Conservation (phyloP, 2,888 invertebrate genomes). For the Meloe dianella region DNA sequence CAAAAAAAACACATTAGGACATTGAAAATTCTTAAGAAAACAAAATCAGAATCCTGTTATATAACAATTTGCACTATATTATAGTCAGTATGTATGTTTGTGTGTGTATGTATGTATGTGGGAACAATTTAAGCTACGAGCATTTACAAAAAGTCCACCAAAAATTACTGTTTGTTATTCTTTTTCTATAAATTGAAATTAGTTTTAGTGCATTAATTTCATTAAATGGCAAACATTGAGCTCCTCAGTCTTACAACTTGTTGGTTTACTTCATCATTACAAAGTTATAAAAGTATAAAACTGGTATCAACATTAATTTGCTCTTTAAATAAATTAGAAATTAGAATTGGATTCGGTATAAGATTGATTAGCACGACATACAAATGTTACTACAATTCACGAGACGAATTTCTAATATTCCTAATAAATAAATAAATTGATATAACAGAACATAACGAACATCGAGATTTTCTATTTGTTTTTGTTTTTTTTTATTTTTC, state of each 20-base stretch:
- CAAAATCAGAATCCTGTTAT: not conserved
- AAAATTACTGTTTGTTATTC: too few species aligned
- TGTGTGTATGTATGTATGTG: too few species aligned
- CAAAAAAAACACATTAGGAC: conserved; percentile 25
- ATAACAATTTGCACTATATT: not conserved
- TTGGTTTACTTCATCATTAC: conserved; percentile 24
- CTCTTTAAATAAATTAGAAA: conserved; percentile 18
- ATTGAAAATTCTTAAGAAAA: conserved; percentile 19
- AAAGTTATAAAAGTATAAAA: conserved; percentile 49
- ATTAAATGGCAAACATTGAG: conserved; percentile 26
- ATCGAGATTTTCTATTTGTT: too few species aligned
- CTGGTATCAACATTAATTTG: conserved; percentile 41
- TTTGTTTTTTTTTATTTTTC: too few species aligned
- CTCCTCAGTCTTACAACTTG: conserved; percentile 29
- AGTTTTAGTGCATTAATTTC: too few species aligned
- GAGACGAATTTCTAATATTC: not conserved
- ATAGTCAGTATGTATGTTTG: not conserved
- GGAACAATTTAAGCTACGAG: conserved; percentile 11
- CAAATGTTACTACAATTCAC: not conserved
- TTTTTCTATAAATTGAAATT: too few species aligned
- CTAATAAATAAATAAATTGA: not conserved
- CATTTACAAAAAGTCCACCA: not conserved
- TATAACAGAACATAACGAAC: not conserved
- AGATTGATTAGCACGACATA: conserved; percentile 12
- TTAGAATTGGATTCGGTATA: not conserved